These are phyloP conservation scores for Schizopygopsis pylzovi DNA, from an alignment of 2,797 vertebrate species.

Conservation along the genomic window DNA sequence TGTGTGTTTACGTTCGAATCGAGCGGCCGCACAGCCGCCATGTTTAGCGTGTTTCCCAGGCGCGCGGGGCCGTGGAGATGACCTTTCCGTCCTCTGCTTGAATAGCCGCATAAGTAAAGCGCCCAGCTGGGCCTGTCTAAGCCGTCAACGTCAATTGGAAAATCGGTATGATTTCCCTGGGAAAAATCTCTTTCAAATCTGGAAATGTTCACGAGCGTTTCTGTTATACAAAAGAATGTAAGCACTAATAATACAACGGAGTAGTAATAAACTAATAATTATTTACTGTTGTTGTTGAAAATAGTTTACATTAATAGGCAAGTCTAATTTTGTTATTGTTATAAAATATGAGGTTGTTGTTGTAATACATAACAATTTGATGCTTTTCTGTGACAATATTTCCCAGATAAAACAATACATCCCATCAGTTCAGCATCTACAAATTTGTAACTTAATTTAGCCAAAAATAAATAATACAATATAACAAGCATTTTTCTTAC, in stretches of 20 bases:
- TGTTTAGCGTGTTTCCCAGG: conserved; percentile 63
- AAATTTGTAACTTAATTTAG: neutral
- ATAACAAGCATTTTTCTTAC: neutral
- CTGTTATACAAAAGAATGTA: neutral
- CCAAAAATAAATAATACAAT: neutral
- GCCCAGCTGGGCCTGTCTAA: conserved; percentile 85
- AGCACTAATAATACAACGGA: neutral
- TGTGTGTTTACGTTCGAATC: conserved; percentile 20
- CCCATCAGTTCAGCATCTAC: neutral
- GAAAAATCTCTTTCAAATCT: conserved; percentile 72
- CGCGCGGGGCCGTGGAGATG: conserved; percentile 68
- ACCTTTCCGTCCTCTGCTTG: conserved; percentile 80
- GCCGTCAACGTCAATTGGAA: conserved; percentile 87
- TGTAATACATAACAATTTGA: neutral
- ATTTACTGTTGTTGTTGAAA: neutral
- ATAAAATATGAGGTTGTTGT: neutral
- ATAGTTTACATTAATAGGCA: neutral
- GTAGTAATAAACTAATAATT: neutral
- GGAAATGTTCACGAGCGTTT: conserved; percentile 27
- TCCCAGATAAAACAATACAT: neutral
- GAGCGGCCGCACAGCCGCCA: conserved; percentile 19
- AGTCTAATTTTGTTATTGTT: neutral
- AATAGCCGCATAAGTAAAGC: conserved; percentile 79
- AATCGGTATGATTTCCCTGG: conserved; percentile 89
- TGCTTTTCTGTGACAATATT: too few relatives aligned